phyloP scores from a whole-genome alignment of 92 coral and sea anemone genomes.

The Palythoa grandiflora region DNA sequence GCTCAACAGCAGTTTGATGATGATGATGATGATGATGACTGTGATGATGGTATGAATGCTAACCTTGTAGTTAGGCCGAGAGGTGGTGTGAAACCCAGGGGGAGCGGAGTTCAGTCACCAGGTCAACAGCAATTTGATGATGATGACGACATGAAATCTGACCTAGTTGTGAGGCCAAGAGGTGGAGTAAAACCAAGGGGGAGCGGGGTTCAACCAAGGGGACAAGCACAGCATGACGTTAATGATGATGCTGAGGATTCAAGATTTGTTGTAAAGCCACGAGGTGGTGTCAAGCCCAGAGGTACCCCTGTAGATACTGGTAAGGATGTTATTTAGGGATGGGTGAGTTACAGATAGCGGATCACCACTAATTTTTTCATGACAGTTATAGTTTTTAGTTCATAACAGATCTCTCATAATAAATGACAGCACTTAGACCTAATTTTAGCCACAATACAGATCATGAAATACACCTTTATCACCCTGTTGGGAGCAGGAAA shows the following conservation, averaged over 20 bases:
- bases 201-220: slow-evolving; percentile 10
- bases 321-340: neutral
- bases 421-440: too few relatives aligned
- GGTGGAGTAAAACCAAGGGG: slow-evolving; percentile 43
- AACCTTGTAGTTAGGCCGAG: slow-evolving; percentile 36
- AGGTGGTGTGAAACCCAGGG: slow-evolving; percentile 26
- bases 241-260: slow-evolving; percentile 27
- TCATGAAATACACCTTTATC: too few relatives aligned
- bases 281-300: slow-evolving; percentile 21
- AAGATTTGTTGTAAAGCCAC: slow-evolving; percentile 10
- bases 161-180: slow-evolving; percentile 34
- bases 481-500: neutral
- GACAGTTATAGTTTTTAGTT: too few relatives aligned
- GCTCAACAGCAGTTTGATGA: slow-evolving; percentile 22
- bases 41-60: slow-evolving; percentile 1
- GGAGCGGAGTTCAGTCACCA: neutral
- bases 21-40: slow-evolving; percentile 27
- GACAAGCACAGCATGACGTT: slow-evolving; percentile 7
- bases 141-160: slow-evolving; percentile 24
- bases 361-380: too few relatives aligned
- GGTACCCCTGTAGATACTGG: slow-evolving; percentile 34
- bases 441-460: too few relatives aligned
- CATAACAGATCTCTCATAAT: too few relatives aligned
- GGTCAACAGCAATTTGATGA: slow-evolving; percentile 19
- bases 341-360: too few relatives aligned